A percentile compares a stretch with the other conserved stretches of the same genome.
Evolutionary conservation across 37 sponge, comb jelly and placozoan species (phyloP).

Genomic region (Hormiphora californensis): DNA sequence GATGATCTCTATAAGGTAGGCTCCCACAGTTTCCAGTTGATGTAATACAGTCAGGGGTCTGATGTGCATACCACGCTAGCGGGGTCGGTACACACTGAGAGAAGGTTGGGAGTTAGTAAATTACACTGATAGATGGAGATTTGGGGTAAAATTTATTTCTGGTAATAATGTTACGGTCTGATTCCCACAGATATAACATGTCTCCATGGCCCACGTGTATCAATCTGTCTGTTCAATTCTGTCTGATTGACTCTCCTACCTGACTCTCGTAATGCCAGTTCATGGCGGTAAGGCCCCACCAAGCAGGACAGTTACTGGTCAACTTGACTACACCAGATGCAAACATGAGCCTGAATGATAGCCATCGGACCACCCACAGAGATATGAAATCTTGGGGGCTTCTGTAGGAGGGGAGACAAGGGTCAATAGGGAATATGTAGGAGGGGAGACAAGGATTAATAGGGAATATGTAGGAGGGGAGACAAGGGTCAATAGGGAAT

Average conservation of each 20-base stretch:
- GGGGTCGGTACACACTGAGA: conserved; percentile 90
- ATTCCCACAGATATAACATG: too few species aligned
- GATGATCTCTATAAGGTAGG: conserved; percentile 78
- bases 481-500: too few species aligned
- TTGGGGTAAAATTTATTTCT: too few species aligned
- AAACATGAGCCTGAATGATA: conserved; percentile 95
- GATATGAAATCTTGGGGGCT: conserved; percentile 59
- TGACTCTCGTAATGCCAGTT: conserved; percentile 81
- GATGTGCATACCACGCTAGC: conserved; percentile 86
- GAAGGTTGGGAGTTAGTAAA: background rate
- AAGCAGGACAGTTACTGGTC: conserved; percentile 83
- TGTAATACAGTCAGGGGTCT: conserved; percentile 78
- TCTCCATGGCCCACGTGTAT: too few species aligned
- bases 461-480: too few species aligned
- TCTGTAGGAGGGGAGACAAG: conserved; percentile 15
- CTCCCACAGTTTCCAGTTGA: conserved; percentile 8
- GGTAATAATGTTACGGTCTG: too few species aligned
- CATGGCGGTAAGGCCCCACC: conserved; percentile 76
- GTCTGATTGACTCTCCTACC: too few species aligned
- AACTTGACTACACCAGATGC: conserved; percentile 94
- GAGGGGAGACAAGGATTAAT: too few species aligned
- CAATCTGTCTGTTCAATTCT: too few species aligned
- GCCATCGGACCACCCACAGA: conserved; percentile 85
- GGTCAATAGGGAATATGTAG: background rate
- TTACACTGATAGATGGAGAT: too few species aligned